Conservation (phyloP, 2,888 invertebrate genomes). For the Brachyptera putata region DNA sequence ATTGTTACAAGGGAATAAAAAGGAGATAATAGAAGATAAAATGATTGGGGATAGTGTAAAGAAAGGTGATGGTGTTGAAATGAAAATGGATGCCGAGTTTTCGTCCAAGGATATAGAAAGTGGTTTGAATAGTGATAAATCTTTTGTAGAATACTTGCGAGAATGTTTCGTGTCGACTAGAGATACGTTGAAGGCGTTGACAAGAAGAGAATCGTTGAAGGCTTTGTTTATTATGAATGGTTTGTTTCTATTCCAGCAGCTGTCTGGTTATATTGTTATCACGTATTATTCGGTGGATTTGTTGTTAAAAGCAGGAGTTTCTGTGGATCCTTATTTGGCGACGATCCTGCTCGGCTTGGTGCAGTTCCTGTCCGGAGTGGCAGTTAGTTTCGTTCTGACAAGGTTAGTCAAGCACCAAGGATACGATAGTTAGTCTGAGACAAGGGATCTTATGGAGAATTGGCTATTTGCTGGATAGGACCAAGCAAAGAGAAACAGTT, state of each 20-base stretch:
- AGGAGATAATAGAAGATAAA: too few relatives aligned
- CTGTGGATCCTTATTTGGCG: conserved; percentile 48
- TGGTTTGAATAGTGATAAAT: too few relatives aligned
- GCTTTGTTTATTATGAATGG: conserved; percentile 49
- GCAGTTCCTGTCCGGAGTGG: conserved; percentile 46
- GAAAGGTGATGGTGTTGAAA: too few relatives aligned
- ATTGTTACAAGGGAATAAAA: not conserved
- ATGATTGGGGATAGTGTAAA: too few relatives aligned
- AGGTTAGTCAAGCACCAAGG: conserved; percentile 35
- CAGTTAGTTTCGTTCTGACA: conserved; percentile 49
- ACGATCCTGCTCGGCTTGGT: conserved; percentile 49
- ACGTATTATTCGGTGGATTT: conserved; percentile 55
- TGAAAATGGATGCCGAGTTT: not conserved
- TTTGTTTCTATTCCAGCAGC: conserved; percentile 57
- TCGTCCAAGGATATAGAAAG: too few relatives aligned
- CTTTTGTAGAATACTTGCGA: too few relatives aligned
- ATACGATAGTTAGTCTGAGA: too few relatives aligned
- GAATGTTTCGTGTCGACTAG: not conserved
- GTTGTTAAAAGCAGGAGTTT: conserved; percentile 47
- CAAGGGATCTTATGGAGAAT: too few relatives aligned
- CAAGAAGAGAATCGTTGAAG: conserved; percentile 45
- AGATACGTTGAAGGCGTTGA: conserved; percentile 32
- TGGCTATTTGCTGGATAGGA: too few relatives aligned
- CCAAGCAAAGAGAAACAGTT: too few relatives aligned
- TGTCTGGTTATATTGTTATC: conserved; percentile 53